A percentile compares a stretch with the other conserved stretches of the same genome.
Conservation (phyloP, 2,113 vertebrate species). For the Marmota monax region DNA sequence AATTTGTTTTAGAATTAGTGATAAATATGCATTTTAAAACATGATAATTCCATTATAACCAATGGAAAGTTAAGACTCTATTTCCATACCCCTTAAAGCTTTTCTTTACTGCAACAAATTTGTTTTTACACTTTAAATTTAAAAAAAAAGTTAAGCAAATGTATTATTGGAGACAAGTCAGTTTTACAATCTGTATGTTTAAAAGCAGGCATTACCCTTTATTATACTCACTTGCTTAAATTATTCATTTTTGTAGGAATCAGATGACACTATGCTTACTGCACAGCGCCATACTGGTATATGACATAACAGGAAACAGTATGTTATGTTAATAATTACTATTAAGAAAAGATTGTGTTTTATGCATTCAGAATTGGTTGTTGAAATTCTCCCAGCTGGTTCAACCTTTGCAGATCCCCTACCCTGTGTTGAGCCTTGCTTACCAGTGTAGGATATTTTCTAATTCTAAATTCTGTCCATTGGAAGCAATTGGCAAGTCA, state of each 20-base stretch:
- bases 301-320: conserved; percentile 93
- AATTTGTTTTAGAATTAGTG: conserved; percentile 85
- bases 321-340: conserved; percentile 94
- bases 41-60: conserved; percentile 83
- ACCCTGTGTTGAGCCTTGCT: conserved; percentile 78
- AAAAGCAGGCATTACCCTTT: conserved; percentile 91
- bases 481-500: conserved; percentile 84
- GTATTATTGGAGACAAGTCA: conserved; percentile 81
- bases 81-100: conserved; percentile 67
- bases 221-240: conserved; percentile 91
- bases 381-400: conserved; percentile 86
- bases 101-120: conserved; percentile 73
- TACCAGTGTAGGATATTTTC: conserved; percentile 79
- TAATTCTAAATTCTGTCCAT: conserved; percentile 79
- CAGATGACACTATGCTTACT: conserved; percentile 90
- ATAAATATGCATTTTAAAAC: conserved; percentile 85
- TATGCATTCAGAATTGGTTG: conserved; percentile 89
- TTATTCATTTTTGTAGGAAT: conserved; percentile 92
- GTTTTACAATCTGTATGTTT: conserved; percentile 90
- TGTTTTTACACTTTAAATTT: conserved; percentile 49
- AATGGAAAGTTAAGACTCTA: conserved; percentile 82
- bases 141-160: conserved; percentile 77
- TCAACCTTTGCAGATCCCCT: conserved; percentile 86
- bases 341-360: conserved; percentile 92
- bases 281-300: conserved; percentile 93